Percentiles rank a stretch among this genome's conserved stretches.
Conservation (phyloP, 2,113 vertebrate genomes). For the Cebidichthys violaceus region DNA sequence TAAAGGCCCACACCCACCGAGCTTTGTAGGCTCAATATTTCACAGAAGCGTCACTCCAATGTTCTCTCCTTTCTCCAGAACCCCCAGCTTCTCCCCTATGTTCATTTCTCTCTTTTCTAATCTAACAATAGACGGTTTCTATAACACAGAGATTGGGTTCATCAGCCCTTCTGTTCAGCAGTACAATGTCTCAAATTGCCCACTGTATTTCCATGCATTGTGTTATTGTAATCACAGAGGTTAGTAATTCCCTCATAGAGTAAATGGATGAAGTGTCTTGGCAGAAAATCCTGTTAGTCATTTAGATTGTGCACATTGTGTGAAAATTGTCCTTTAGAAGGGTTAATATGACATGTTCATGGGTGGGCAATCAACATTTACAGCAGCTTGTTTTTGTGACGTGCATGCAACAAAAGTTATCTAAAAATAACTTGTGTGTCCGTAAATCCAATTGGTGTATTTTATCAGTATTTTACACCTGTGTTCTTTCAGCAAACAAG, state of each 20-base stretch:
- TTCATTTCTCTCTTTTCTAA: constrained; percentile 12
- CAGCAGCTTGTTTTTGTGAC: background rate
- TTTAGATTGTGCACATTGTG: constrained; percentile 16
- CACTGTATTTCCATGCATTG: constrained; percentile 43
- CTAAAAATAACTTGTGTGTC: background rate
- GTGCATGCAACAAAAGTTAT: background rate
- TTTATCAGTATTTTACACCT: background rate
- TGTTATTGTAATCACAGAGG: constrained; percentile 42
- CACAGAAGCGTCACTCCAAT: constrained; percentile 22
- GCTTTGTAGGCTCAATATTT: constrained; percentile 67
- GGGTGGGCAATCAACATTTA: background rate
- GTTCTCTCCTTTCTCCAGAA: background rate
- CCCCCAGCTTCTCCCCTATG: background rate
- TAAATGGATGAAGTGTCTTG: constrained; percentile 25
- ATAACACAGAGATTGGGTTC: constrained; percentile 22
- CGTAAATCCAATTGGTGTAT: background rate
- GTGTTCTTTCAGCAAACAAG: background rate
- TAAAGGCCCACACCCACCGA: constrained; percentile 41
- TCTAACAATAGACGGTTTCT: constrained; percentile 35
- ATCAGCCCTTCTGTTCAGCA: constrained; percentile 36
- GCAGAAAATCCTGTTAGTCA: constrained; percentile 39
- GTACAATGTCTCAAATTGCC: constrained; percentile 37
- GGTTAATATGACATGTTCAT: constrained; percentile 10
- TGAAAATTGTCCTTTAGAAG: constrained; percentile 13
- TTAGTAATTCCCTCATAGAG: constrained; percentile 46